Evolutionary conservation across 2,797 vertebrate species (phyloP), one percentile per base, ranked within the genome.

Genomic region (Poliocrania exsul): DNA sequence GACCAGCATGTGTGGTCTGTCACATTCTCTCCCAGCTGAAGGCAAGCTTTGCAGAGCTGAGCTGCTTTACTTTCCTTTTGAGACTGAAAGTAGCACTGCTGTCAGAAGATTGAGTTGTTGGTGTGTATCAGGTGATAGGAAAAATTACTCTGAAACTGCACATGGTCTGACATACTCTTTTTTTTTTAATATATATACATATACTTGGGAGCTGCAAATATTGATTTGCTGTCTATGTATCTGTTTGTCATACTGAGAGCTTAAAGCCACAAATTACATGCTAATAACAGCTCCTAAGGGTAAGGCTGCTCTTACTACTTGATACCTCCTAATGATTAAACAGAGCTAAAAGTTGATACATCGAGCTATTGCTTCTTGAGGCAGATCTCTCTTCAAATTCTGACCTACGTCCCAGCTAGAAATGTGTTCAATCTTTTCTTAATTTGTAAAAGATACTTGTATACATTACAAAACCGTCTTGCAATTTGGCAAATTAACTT

Each of bases 31-130:
- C 67, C 65, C 90, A 77, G 62, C 78, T 96, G 81, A 61, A 87
- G 81, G 61, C 73, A 65, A 62, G 51, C 80, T 81, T 17, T 92
- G 93, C 92, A 95, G 77, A 69, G 72, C 79, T 88, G 42, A 83
- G 72, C 93, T 93, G 90, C 82, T 90, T 95, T 92, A 89, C 92
- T 96, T 95, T 95, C 96, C 86, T 91, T 97, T 96, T 92, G 85
- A 95, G 95, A 95, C 86, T 88, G 91, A 96, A 96, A 96, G 95
- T 92, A 92, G 78, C 64, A 72, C 40, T 71, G 33, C 92, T 96
- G 50, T 89, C 86, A 97, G 83, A 90, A 87, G 56, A 74, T 21
- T 57, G 56, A 86, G 46, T 38, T 85, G 92, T 40, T 91, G 91
- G 46, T 89, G 9, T 90, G 33, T 38, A 88, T 91, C 93, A 96